Percentiles rank a stretch among this genome's conserved stretches.
phyloP scores from a whole-genome alignment of 2,797 vertebrate genomes.

The Rhodeus uyekii region DNA sequence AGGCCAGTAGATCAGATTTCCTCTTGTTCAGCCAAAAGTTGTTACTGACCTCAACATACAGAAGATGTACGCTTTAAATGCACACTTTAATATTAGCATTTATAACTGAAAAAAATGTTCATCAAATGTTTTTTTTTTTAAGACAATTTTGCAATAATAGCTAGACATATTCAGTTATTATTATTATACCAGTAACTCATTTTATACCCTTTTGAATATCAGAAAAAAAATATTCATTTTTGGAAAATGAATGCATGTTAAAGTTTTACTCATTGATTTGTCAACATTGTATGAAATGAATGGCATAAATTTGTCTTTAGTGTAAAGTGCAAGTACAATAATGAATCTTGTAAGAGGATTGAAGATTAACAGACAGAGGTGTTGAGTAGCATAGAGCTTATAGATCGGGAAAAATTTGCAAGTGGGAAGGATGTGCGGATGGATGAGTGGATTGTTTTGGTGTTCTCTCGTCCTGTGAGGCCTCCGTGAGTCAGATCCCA shows the following conservation, averaged over 20 bases:
- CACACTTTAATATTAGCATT: not conserved
- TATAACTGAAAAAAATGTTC: too few relatives aligned
- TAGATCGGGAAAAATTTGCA: not conserved
- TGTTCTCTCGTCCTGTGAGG: constrained; percentile 26
- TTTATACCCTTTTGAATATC: not conserved
- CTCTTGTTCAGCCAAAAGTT: not conserved
- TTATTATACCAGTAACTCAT: not conserved
- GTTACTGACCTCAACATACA: not conserved
- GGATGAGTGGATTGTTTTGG: constrained; percentile 28
- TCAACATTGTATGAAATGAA: not conserved
- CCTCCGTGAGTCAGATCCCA: constrained; percentile 33
- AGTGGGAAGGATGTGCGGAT: constrained; percentile 19
- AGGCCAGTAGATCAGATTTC: not conserved
- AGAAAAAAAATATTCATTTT: too few relatives aligned
- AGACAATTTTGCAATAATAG: not conserved
- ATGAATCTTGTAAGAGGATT: constrained; percentile 32
- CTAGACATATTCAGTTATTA: not conserved
- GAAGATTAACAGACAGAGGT: constrained; percentile 53
- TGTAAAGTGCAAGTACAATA: not conserved
- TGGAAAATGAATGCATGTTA: not conserved
- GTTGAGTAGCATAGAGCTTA: not conserved
- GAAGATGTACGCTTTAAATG: not conserved
- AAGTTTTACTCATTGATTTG: not conserved
- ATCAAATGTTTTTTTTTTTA: too few relatives aligned
- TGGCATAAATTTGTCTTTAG: not conserved